Conservation (phyloP, 2,113 vertebrate species). For the Dunckerocampus dactyliophorus region DNA sequence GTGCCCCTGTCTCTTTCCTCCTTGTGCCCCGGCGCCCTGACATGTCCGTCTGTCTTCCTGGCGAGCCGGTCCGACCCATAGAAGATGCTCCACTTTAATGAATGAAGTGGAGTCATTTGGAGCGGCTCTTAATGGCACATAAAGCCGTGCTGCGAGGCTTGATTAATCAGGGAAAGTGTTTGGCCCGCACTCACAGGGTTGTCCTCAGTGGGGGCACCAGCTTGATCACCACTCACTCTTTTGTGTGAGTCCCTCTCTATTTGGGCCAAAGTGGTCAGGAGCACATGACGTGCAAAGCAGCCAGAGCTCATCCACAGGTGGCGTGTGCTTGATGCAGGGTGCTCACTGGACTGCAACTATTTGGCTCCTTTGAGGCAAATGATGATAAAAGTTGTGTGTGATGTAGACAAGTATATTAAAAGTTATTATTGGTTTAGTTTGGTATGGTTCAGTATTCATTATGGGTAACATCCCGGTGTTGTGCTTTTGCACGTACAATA, state of each 20-base stretch:
- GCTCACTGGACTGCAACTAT: background rate
- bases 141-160: slow-evolving; percentile 61
- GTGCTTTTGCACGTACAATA: too few species aligned
- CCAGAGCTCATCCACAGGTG: slow-evolving; percentile 30
- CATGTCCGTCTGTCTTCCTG: slow-evolving; percentile 38
- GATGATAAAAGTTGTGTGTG: background rate
- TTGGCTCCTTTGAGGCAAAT: background rate
- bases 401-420: background rate
- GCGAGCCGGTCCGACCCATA: slow-evolving; percentile 21
- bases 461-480: too few species aligned
- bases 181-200: slow-evolving; percentile 54
- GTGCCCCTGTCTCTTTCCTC: slow-evolving; percentile 43
- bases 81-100: slow-evolving; percentile 65
- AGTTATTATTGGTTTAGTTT: background rate
- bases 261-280: slow-evolving; percentile 20
- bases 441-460: too few species aligned
- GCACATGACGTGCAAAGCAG: slow-evolving; percentile 13
- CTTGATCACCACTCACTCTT: slow-evolving; percentile 37
- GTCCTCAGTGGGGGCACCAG: slow-evolving; percentile 50
- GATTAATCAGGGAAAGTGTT: slow-evolving; percentile 72
- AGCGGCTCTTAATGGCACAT: slow-evolving; percentile 61
- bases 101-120: slow-evolving; percentile 69
- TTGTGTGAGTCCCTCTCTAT: slow-evolving; percentile 37
- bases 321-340: slow-evolving; percentile 9
- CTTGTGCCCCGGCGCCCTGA: slow-evolving; percentile 45